phyloP scores from a whole-genome alignment of 2,113 vertebrate genomes.

The Hymenochirus boettgeri region DNA sequence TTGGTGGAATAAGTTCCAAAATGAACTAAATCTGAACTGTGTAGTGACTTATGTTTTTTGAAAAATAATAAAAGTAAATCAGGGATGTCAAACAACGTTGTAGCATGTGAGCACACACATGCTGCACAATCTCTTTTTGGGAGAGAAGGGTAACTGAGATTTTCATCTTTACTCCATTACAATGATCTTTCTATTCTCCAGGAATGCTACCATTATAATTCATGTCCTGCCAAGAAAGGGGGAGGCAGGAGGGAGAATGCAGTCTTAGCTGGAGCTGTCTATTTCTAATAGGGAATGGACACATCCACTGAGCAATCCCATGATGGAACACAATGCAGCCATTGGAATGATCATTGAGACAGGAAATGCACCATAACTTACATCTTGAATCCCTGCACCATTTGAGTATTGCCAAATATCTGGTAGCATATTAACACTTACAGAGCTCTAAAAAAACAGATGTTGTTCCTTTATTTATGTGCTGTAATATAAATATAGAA shows the following conservation, averaged over 20 bases:
- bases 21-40: neutral
- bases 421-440: conserved; percentile 27
- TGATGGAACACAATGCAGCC: conserved; percentile 29
- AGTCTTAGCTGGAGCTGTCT: conserved; percentile 1
- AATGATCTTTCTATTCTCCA: conserved; percentile 41
- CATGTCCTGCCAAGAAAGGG: conserved; percentile 37
- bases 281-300: conserved; percentile 10
- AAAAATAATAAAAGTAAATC: neutral
- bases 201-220: conserved; percentile 38
- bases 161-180: conserved; percentile 26
- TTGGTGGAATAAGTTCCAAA: neutral
- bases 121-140: neutral
- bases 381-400: conserved; percentile 3
- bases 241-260: conserved; percentile 24
- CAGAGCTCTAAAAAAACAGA: neutral
- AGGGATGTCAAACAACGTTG: neutral
- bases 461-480: too few relatives aligned
- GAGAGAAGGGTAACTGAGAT: conserved; percentile 25
- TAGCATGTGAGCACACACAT: neutral
- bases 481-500: too few relatives aligned
- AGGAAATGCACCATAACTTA: conserved; percentile 33
- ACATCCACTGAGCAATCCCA: conserved; percentile 18
- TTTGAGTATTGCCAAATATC: conserved; percentile 27
- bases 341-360: conserved; percentile 25
- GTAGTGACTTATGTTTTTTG: neutral